These are phyloP conservation scores for Achlya flavicornis DNA, from an alignment of 2,888 invertebrate genomes.

Conservation along the genomic window DNA sequence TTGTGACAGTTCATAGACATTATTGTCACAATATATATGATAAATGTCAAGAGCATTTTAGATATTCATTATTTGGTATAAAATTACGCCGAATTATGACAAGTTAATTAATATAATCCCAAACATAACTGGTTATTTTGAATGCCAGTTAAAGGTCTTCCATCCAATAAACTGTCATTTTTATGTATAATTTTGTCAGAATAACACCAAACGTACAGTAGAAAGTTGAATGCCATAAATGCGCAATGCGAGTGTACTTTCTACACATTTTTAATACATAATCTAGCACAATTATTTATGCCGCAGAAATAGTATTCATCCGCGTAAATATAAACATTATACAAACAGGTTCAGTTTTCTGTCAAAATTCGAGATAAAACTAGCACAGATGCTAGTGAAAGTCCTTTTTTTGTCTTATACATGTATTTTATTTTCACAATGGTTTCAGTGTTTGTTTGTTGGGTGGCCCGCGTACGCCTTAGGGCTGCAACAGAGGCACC, in stretches of 20 bases:
- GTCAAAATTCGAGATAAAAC: not conserved
- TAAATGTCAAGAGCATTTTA: not conserved
- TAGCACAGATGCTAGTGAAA: not conserved
- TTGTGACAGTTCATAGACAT: not conserved
- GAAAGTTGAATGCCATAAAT: not conserved
- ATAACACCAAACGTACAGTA: not conserved
- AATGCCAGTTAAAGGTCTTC: not conserved
- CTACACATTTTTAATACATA: not conserved
- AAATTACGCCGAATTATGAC: not conserved
- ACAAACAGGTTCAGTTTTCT: not conserved
- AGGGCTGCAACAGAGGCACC: slow-evolving; percentile 61
- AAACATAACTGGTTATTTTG: not conserved
- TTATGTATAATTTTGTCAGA: not conserved
- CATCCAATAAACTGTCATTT: not conserved
- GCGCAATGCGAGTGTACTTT: not conserved
- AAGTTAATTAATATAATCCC: not conserved
- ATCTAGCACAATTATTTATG: not conserved
- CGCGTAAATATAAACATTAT: not conserved
- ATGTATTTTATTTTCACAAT: slow-evolving; percentile 1
- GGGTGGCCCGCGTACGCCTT: slow-evolving; percentile 19
- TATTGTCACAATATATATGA: not conserved
- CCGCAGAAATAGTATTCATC: not conserved
- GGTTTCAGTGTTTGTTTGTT: not conserved
- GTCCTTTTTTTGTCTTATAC: not conserved
- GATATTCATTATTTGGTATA: slow-evolving; percentile 6